These are phyloP conservation scores for Rhinophrynus dorsalis DNA, from an alignment of 2,797 vertebrate genomes.

Conservation along the genomic window DNA sequence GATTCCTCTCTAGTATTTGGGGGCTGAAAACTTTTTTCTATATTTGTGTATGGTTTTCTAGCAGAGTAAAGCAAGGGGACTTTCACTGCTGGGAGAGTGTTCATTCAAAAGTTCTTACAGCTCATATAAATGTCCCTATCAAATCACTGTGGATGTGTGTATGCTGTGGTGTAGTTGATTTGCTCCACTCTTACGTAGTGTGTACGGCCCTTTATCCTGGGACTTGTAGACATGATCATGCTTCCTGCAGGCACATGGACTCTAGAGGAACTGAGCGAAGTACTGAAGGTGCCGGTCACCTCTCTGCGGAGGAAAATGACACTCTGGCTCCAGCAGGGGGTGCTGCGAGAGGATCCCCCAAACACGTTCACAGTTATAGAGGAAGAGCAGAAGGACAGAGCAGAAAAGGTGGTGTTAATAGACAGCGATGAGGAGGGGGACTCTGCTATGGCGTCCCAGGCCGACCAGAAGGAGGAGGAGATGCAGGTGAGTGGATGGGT, in stretches of 20 bases:
- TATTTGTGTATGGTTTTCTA: no score
- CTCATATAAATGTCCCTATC: no score
- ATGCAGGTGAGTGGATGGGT: constrained; percentile 68
- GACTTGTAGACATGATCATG: no score
- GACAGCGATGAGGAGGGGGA: constrained; percentile 95
- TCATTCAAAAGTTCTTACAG: no score
- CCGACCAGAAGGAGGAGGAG: constrained; percentile 93
- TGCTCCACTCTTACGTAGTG: no score
- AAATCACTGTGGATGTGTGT: no score
- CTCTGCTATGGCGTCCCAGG: constrained; percentile 94
- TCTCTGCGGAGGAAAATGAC: constrained; percentile 87
- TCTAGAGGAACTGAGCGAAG: constrained; percentile 83
- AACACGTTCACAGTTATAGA: constrained; percentile 86
- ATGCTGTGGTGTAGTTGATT: no score
- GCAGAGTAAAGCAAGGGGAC: no score
- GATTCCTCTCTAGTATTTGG: no score
- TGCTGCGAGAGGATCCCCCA: constrained; percentile 82
- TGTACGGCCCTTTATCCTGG: no score
- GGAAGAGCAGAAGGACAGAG: constrained; percentile 82
- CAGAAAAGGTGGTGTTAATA: constrained; percentile 86
- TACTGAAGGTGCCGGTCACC: constrained; percentile 81
- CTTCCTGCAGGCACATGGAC: constrained; percentile 80
- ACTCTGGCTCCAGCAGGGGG: constrained; percentile 93
- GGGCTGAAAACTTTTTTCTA: no score
- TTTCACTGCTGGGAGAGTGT: no score